Conservation (phyloP, 2,797 vertebrate species). For the Selene dorsalis region DNA sequence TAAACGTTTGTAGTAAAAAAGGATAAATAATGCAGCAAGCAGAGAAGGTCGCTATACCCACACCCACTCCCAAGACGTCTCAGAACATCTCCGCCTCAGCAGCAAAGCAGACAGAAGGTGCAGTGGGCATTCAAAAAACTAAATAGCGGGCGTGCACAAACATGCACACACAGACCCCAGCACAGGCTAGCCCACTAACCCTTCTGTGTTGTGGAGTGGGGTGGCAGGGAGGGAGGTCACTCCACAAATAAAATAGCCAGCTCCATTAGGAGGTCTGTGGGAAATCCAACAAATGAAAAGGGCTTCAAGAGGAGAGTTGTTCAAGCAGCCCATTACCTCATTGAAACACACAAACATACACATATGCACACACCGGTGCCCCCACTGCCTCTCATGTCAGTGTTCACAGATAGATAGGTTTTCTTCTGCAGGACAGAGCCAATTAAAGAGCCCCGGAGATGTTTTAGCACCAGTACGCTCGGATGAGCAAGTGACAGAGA, state of each 20-base stretch:
- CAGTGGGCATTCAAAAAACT: conserved; percentile 27
- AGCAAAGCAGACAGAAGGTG: conserved; percentile 48
- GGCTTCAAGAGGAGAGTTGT: conserved; percentile 57
- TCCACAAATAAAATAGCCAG: conserved; percentile 35
- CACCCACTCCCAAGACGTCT: conserved; percentile 67
- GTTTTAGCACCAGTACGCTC: conserved; percentile 68
- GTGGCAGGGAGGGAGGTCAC: conserved; percentile 48
- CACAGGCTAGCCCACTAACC: conserved; percentile 45
- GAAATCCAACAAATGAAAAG: conserved; percentile 71
- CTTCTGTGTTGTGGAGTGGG: conserved; percentile 49
- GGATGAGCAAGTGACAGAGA: conserved; percentile 56
- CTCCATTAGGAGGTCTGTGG: conserved; percentile 75
- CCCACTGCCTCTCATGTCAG: conserved; percentile 61
- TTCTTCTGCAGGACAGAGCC: conserved; percentile 67
- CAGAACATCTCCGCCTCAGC: conserved; percentile 36
- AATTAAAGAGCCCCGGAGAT: conserved; percentile 79
- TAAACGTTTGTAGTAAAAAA: conserved; percentile 60
- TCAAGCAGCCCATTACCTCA: conserved; percentile 74
- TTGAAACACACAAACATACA: conserved; percentile 35
- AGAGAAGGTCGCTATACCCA: conserved; percentile 59
- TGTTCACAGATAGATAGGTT: conserved; percentile 63
- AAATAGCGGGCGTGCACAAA: conserved; percentile 10
- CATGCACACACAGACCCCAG: conserved; percentile 37
- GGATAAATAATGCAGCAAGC: conserved; percentile 75
- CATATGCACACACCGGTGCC: conserved; percentile 1